Conservation (phyloP, 92 coral and sea anemone genomes). For the Actinernus sp. region DNA sequence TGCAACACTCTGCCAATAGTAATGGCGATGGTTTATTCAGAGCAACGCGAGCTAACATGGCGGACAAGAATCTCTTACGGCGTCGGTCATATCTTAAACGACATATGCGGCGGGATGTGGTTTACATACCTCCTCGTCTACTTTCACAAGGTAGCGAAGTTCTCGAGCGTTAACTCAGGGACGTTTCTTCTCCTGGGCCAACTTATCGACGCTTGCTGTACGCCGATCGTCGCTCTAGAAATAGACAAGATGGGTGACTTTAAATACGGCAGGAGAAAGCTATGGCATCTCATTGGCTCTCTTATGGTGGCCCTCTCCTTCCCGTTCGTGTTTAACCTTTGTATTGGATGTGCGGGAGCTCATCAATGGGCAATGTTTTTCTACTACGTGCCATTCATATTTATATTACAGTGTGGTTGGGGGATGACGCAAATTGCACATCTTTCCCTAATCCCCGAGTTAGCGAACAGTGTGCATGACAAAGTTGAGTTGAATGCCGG, state of each 20-base stretch:
- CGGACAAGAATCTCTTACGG: conserved; percentile 15
- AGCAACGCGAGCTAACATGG: conserved; percentile 24
- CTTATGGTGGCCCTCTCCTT: conserved; percentile 9
- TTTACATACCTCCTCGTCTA: conserved; percentile 30
- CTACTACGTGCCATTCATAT: conserved; percentile 45
- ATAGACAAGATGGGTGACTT: conserved; percentile 25
- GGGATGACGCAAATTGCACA: conserved; percentile 39
- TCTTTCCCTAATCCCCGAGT: conserved; percentile 32
- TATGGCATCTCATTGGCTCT: conserved; percentile 39
- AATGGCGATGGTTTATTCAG: no score
- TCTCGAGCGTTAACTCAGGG: conserved; percentile 24
- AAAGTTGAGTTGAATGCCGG: conserved; percentile 44
- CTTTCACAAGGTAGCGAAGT: conserved; percentile 14
- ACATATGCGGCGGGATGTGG: conserved; percentile 30
- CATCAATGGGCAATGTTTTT: conserved; percentile 39
- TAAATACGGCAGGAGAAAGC: conserved; percentile 29
- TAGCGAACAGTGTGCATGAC: conserved; percentile 24
- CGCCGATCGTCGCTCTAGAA: conserved; percentile 28
- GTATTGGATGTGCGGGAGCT: conserved; percentile 13
- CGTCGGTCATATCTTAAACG: conserved; percentile 39
- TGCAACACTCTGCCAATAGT: no score
- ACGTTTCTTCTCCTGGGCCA: conserved; percentile 40
- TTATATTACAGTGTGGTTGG: conserved; percentile 40
- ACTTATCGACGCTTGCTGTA: conserved; percentile 26
- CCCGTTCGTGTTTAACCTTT: conserved; percentile 36